Conservation (phyloP, 2,888 invertebrate species). For the Scrobipalpa costella region DNA sequence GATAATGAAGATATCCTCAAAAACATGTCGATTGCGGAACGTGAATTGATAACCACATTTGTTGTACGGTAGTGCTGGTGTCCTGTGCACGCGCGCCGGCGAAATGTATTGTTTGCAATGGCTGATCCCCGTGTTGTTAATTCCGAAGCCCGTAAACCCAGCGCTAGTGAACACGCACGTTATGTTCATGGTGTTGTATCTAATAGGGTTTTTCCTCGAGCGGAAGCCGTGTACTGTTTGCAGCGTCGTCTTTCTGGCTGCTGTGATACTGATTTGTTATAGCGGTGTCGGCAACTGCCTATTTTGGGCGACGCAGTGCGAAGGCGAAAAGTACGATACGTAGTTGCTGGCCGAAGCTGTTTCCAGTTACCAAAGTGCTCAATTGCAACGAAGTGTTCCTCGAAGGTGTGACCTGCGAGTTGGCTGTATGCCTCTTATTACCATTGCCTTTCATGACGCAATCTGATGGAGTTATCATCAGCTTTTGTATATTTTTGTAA, state of each 20-base stretch:
- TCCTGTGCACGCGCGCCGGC: constrained; percentile 39
- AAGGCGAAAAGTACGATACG: constrained; percentile 82
- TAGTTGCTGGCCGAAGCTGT: constrained; percentile 47
- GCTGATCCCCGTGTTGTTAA: constrained; percentile 97
- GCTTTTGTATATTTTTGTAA: constrained; percentile 65
- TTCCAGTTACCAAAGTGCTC: constrained; percentile 61
- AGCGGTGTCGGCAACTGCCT: constrained; percentile 97
- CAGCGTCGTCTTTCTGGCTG: constrained; percentile 95
- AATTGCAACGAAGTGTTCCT: constrained; percentile 59
- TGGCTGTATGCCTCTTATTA: constrained; percentile 14
- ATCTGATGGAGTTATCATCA: constrained; percentile 30
- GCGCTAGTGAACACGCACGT: constrained; percentile 97
- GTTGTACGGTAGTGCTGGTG: constrained; percentile 43
- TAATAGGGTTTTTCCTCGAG: constrained; percentile 98
- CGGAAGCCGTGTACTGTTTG: constrained; percentile 98
- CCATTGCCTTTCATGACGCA: constrained; percentile 24
- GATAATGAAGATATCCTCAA: constrained; percentile 49
- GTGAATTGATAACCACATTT: constrained; percentile 43
- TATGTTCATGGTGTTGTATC: constrained; percentile 97
- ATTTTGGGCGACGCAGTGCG: constrained; percentile 93
- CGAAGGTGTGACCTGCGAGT: constrained; percentile 11
- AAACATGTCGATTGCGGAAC: constrained; percentile 63
- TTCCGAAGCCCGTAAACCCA: constrained; percentile 98
- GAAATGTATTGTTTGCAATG: constrained; percentile 98
- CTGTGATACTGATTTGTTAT: constrained; percentile 97